Evolutionary conservation across 2,113 vertebrate genomes (phyloP), one percentile per base, ranked within the genome.

Genomic region (Acanthisitta chloris): DNA sequence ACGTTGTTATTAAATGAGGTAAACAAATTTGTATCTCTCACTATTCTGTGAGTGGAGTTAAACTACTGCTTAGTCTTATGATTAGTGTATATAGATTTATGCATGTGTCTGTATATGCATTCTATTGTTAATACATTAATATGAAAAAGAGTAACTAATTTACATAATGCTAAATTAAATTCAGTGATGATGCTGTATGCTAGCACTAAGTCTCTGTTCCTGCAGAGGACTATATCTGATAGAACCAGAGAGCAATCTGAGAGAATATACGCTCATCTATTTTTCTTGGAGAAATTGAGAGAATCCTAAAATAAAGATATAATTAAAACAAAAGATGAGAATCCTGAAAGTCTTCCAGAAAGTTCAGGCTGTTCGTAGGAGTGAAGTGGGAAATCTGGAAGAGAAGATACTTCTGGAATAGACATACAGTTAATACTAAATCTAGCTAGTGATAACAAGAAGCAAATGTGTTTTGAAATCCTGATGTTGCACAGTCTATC

Each of bases 1-100:
- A 61, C 31, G 18, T 77, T 92, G 6, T 25, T 95, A 40, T 54
- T 95, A 86, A 81, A 64, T 84, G 18, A 65, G 59, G 72, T 87
- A 66, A 85, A 52, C 13, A 91, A 65, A 67, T 72, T 67, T 72
- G 12, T 85, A 29, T 49, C 40, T 94, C 73, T 74, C n/a, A 92
- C 24, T 94, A 2, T 76, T 69, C 24, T 23, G 38, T 28, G 46
- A 86, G 31, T 77, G 40, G 29, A 84, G 42, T 82, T 92, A 42
- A 88, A 38, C 15, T 74, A 21, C 34, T 81, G 25, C 36, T 77
- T 76, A 65, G 19, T 45, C 45, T 88, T 80, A 43, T n/a, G 20
- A 34, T 84, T 70, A 36, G 5, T 83, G 14, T 52, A 73, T 66
- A 28, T 23, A 61, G 42, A 81, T 86, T 49, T 29, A 57, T 58